Evolutionary conservation across 2,888 invertebrate genomes (phyloP).

Genomic region (Charanyca ferruginea): DNA sequence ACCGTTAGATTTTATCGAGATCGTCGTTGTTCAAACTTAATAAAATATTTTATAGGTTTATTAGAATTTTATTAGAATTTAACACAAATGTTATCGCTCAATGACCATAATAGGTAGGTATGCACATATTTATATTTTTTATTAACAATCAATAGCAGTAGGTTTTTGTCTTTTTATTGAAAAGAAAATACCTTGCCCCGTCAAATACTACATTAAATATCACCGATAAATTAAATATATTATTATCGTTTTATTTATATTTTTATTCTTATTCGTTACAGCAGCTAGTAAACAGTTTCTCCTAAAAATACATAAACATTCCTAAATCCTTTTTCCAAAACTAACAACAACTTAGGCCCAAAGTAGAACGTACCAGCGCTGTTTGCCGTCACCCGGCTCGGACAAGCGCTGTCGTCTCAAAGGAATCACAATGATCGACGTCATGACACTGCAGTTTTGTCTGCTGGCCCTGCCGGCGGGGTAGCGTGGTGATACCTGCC

Average conservation of each 20-base stretch:
- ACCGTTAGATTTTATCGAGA: conserved; percentile 15
- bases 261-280: too few species aligned
- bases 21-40: conserved; percentile 10
- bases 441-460: conserved; percentile 79
- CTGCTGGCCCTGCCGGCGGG: conserved; percentile 49
- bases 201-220: neutral
- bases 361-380: conserved; percentile 72
- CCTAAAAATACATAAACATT: neutral
- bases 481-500: conserved; percentile 43
- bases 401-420: conserved; percentile 87
- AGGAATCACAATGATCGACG: conserved; percentile 87
- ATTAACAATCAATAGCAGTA: neutral
- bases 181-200: neutral
- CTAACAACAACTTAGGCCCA: conserved; percentile 18
- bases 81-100: neutral
- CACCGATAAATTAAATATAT: too few species aligned
- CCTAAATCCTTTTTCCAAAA: neutral
- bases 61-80: conserved; percentile 18
- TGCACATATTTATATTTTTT: conserved; percentile 29
- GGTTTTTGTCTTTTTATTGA: neutral
- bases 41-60: conserved; percentile 17
- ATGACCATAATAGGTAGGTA: conserved; percentile 1
- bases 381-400: conserved; percentile 81
- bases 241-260: too few species aligned
- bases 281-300: neutral